Evolutionary conservation across 1,140 invertebrate genomes (phyloP).

Genomic region (Trialeurodes vaporariorum): DNA sequence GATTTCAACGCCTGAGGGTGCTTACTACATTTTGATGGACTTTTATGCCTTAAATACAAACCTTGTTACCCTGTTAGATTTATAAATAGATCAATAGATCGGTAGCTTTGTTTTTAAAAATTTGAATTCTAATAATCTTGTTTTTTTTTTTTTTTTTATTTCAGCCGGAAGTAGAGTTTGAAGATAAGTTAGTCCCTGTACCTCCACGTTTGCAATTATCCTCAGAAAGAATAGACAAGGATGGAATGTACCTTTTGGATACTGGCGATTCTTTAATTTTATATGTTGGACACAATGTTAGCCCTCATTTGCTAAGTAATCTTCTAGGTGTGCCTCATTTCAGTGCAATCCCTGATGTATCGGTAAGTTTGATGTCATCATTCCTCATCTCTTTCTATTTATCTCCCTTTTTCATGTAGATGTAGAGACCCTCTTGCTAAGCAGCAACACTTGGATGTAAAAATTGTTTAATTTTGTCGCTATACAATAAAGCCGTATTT

Average conservation of each 20-base stretch:
- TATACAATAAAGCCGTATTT: too few species aligned
- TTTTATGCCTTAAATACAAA: too few species aligned
- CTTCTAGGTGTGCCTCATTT: conserved; percentile 54
- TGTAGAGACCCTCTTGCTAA: too few species aligned
- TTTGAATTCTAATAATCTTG: conserved; percentile 7
- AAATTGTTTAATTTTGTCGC: too few species aligned
- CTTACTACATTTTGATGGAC: too few species aligned
- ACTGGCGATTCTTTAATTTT: conserved; percentile 70
- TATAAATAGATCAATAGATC: too few species aligned
- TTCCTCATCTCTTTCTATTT: conserved; percentile 20
- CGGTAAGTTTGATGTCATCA: conserved; percentile 40
- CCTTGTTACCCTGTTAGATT: too few species aligned
- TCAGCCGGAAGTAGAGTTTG: conserved; percentile 29
- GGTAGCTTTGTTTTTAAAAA: too few species aligned
- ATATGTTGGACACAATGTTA: conserved; percentile 73
- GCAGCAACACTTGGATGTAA: too few species aligned
- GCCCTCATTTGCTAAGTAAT: conserved; percentile 58
- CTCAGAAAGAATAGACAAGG: conserved; percentile 62
- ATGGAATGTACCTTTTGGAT: conserved; percentile 87
- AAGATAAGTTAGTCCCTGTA: conserved; percentile 27
- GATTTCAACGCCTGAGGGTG: too few species aligned
- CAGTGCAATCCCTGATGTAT: conserved; percentile 46
- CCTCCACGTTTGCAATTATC: conserved; percentile 46
- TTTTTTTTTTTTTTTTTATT: conserved; percentile 14
- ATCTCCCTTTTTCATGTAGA: too few species aligned